phyloP scores from a whole-genome alignment of 2,113 vertebrate genomes.

The Cyprinodon variegatus region DNA sequence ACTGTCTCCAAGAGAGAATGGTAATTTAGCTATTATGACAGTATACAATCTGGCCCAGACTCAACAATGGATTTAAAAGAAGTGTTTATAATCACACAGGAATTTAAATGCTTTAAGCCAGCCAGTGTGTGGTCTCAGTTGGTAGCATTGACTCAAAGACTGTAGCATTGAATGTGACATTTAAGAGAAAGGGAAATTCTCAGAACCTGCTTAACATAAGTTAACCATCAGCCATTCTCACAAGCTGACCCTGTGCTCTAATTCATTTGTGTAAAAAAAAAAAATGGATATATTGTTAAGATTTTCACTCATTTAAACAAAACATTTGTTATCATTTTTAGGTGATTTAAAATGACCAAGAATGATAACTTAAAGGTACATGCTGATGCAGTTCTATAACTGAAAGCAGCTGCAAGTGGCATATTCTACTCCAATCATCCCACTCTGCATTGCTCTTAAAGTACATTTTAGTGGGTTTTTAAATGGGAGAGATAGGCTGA shows the following conservation, averaged over 20 bases:
- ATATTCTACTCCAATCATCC: neutral
- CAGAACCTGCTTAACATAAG: neutral
- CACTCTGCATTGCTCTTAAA: neutral
- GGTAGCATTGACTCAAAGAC: slow-evolving; percentile 16
- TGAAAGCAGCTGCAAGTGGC: neutral
- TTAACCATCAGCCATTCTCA: neutral
- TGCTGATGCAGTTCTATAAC: neutral
- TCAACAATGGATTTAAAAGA: slow-evolving; percentile 53
- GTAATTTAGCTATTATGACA: slow-evolving; percentile 60
- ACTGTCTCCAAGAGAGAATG: slow-evolving; percentile 52
- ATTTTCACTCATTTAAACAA: neutral
- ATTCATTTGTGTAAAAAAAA: neutral
- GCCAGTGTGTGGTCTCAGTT: slow-evolving; percentile 37
- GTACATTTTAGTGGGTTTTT: neutral
- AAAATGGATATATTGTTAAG: neutral
- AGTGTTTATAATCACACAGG: slow-evolving; percentile 51
- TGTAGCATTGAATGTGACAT: neutral
- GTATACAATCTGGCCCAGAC: slow-evolving; percentile 47
- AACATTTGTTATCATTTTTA: neutral
- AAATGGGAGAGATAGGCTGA: neutral
- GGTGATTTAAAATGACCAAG: neutral
- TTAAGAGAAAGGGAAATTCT: slow-evolving; percentile 11
- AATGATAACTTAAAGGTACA: neutral
- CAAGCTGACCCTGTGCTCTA: neutral
- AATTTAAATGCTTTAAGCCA: slow-evolving; percentile 11